A percentile compares a stretch with the other conserved stretches of the same genome.
These are phyloP conservation scores for Pinna nobilis DNA, from an alignment of 1,140 invertebrate species.

Conservation along the genomic window DNA sequence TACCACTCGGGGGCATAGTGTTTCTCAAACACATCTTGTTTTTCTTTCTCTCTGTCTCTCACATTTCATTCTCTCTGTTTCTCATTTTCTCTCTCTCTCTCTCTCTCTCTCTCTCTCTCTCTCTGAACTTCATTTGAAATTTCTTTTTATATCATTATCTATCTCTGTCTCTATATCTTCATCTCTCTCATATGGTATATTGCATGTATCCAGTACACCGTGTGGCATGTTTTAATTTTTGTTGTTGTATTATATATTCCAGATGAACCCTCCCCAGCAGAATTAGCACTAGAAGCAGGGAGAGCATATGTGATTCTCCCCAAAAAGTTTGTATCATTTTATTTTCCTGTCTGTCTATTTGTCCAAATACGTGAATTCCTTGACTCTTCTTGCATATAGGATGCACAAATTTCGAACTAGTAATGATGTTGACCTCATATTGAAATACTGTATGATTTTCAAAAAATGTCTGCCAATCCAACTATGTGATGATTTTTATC, in stretches of 20 bases:
- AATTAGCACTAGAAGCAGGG: slow-evolving; percentile 68
- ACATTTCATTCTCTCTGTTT: background rate
- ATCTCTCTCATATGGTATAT: background rate
- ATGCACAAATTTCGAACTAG: too few species aligned
- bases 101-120: background rate
- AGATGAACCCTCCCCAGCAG: slow-evolving; percentile 67
- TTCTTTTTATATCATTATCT: too few species aligned
- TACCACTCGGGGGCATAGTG: too few species aligned
- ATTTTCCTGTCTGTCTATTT: too few species aligned
- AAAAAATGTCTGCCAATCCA: too few species aligned
- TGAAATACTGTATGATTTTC: too few species aligned
- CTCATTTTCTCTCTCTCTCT: background rate
- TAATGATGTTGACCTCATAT: too few species aligned
- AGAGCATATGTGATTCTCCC: slow-evolving; percentile 70
- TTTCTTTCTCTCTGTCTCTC: background rate
- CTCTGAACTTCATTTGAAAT: too few species aligned
- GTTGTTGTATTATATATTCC: slow-evolving; percentile 1
- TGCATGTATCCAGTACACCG: background rate
- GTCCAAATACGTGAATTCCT: too few species aligned
- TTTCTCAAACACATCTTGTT: background rate
- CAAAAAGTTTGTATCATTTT: slow-evolving; percentile 64
- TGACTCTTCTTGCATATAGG: too few species aligned
- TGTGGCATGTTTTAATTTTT: background rate
- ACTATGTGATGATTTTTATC: too few species aligned
- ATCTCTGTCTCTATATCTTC: background rate